phyloP scores from a whole-genome alignment of 2,797 vertebrate species.

The Silurus lanzhouensis region DNA sequence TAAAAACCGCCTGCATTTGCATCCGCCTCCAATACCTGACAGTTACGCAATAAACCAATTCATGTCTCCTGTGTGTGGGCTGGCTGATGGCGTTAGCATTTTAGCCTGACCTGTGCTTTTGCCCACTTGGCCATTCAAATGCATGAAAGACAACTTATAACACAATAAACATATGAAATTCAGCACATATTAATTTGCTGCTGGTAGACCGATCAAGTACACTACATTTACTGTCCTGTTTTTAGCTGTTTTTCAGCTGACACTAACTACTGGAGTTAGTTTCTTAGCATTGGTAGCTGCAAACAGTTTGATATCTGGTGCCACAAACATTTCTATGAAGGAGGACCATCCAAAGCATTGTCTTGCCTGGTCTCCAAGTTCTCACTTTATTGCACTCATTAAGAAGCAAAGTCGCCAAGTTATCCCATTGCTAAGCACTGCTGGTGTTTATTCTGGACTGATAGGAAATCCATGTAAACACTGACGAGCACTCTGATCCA shows the following conservation, averaged over 20 bases:
- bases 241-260: not conserved
- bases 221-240: not conserved
- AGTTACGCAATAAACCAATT: not conserved
- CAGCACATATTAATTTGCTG: not conserved
- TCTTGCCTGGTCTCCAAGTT: not conserved
- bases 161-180: not conserved
- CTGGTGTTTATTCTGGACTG: not conserved
- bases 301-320: not conserved
- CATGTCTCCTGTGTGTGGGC: not conserved
- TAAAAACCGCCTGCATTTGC: not conserved
- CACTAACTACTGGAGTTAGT: not conserved
- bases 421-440: not conserved
- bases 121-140: conserved; percentile 1
- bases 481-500: not conserved
- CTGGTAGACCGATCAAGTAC: not conserved
- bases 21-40: not conserved
- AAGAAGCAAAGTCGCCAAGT: not conserved
- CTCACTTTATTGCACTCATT: not conserved
- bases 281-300: not conserved
- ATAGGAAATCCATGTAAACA: not conserved
- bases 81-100: conserved; percentile 6
- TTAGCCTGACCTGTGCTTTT: not conserved
- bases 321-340: not conserved
- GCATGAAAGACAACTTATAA: not conserved
- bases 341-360: not conserved